Evolutionary conservation across 2,888 invertebrate genomes (phyloP), one percentile per base, ranked within the genome.

Genomic region (Euplexia lucipara): DNA sequence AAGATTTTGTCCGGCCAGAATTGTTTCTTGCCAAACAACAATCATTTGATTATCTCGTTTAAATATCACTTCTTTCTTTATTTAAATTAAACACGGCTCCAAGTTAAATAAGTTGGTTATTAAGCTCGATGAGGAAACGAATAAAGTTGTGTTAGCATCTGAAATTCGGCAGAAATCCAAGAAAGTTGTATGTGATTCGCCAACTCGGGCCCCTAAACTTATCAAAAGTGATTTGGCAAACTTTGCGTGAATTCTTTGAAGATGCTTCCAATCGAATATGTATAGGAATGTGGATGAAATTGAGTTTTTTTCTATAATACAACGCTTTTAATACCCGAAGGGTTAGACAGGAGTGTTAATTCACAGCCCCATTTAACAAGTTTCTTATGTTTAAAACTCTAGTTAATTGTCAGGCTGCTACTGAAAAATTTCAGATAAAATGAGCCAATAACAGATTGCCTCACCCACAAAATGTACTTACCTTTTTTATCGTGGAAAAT

Each of bases 201-300:
- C 87, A 85, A 90, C 84, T 90, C 78, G 78, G 78, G 84, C 83
- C 74, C 84, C 85, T 86, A 86, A 90, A 92, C 87, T 91, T 92
- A 87, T 88, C 88, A 86, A 91, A n/a, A 93, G 91, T 90, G 93
- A 94, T 94, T 93, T 93, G 92, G 93, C 89, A 91, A 91, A 92
- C 88, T 91, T 88, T 78, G 83, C 83, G 86, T 81, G 83, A 87
- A 88, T 89, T 91, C 88, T 88, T 89, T 88, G 85, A 86, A 83
- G 83, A 88, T 85, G 83, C 82, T 86, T 84, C 75, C 66, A 78
- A 79, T 82, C 79, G 82, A 83, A 87, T 83, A 79, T 82, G 59
- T 75, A 69, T 62, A 59, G 69, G 53, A 70, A 82, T 82, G 70
- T 76, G 74, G 63, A 74, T 65, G 67, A 71, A 82, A 82, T 82